Conservation (phyloP, 2,113 vertebrate species). For the Cephalopterus ornatus region DNA sequence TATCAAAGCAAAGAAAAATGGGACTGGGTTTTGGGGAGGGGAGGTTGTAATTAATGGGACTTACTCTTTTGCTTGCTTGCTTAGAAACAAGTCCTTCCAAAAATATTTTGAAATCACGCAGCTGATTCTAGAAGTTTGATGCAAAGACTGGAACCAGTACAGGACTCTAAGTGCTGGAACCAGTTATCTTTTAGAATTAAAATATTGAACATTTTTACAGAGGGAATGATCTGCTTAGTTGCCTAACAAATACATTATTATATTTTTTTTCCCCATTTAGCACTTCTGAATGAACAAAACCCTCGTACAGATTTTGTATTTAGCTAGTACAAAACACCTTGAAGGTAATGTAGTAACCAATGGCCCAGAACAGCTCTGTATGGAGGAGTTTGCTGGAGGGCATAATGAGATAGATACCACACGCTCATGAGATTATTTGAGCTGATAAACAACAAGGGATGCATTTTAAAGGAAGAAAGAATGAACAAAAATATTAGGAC, state of each 20-base stretch:
- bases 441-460: background rate
- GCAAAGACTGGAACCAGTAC: background rate
- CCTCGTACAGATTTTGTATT: background rate
- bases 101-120: background rate
- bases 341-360: background rate
- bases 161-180: background rate
- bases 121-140: background rate
- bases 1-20: background rate
- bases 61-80: background rate
- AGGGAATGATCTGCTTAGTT: background rate
- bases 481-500: background rate
- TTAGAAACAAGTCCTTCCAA: background rate
- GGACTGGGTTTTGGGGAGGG: background rate
- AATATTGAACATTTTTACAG: background rate
- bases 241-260: background rate
- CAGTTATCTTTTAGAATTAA: background rate
- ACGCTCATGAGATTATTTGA: fast-evolving
- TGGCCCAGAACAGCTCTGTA: background rate
- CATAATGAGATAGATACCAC: background rate
- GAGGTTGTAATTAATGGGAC: background rate
- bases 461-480: background rate
- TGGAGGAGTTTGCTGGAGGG: background rate
- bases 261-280: background rate
- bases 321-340: background rate
- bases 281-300: background rate